Evolutionary conservation across 2,888 invertebrate species (phyloP), one percentile per base, ranked within the genome.

Genomic region (Drosophila kokeensis): DNA sequence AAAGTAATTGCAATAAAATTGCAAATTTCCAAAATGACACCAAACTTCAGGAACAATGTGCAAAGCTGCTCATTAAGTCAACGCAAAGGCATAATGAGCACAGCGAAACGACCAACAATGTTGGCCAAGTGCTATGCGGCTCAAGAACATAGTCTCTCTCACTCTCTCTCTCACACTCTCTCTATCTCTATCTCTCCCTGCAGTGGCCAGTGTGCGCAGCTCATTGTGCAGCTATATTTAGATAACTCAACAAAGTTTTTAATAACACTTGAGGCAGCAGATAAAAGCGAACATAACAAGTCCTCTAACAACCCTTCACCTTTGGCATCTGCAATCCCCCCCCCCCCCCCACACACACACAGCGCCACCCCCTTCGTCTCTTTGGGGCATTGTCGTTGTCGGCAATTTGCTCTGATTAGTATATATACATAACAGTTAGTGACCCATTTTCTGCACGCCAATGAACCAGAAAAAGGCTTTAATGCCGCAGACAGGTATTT

Each of bases 351-450:
- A 32, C 11, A 2, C 24, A 24, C 32, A 10, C 27, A 30, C 45
- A 10, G 18, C 27, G 13, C 40, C 34, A 27, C 29, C 13, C 40
- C 10, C 52, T 36, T 21, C 15, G 10, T 5, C 32, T 38, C 24
- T 50, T 24, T 30, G 32, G 45, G 45, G 15, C 24, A 13, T 45
- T 45, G 45, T 45, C 29, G n/a, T 40, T 55, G 60, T 61, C 71
- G 73, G 71, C 76, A 75, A 84, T 87, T 84, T 74, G 69, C 81
- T 57, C 75, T 85, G 90, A 89, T 89, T 88, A 89, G 88, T 89
- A 76, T 88, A 89, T 87, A 89, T 83, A 83, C 76, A 86, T 85
- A 83, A 83, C 88, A 81, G 81, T 81, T 87, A 89, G 88, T 87
- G 87, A 87, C 87, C 90, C 83, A 77, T 89, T 87, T 87, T 79